Evolutionary conservation across 2,888 invertebrate genomes (phyloP), one percentile per base, ranked within the genome.

Genomic region (Stenodera caucasica): DNA sequence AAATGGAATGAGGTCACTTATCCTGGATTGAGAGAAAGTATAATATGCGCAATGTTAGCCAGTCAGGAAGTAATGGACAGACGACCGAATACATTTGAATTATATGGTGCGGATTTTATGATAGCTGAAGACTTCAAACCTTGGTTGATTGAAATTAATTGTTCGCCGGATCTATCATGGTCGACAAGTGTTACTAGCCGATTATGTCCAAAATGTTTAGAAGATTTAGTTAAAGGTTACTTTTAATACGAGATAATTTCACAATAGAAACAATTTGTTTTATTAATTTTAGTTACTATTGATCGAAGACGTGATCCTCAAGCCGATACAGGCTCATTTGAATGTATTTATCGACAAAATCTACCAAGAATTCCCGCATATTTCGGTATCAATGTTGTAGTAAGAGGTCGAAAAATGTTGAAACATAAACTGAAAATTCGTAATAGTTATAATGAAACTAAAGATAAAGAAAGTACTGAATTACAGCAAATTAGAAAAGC

Each of bases 81-180:
- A 40, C 81, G 89, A 54, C 85, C 86, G 72, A 93, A 94, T 70
- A 94, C 94, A 55, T 97, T 95, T 81, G 96, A 96, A 80, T 81
- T 97, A 21, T 97, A 95, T 72, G 97, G 97, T 14, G 96, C 96
- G 0, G 97, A 97, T 80, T 97, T 97, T 76, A 94, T 97, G 91
- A 82, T 97, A 60, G 90, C 92, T 50, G 91, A 94, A 59, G 90
- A 92, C 72, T 91, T 90, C 71, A 88, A 88, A 30, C 95, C 96
- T 0, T 96, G 96, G 95, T 84, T 97, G 2, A 91, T 97, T 68
- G 97, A 97, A 81, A 95, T 97, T 67, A 97, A 97, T 79, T 93
- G 94, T 8, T 93, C 94, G 80, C 96, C 97, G 0, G 92, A 95
- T 81, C 86, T 97, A 83, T 91, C 93, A 12, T 88, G 91, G n/a